Base-by-base conservation (phyloP, 2,888 invertebrate species). In the Hanleya hanleyi region DNA sequence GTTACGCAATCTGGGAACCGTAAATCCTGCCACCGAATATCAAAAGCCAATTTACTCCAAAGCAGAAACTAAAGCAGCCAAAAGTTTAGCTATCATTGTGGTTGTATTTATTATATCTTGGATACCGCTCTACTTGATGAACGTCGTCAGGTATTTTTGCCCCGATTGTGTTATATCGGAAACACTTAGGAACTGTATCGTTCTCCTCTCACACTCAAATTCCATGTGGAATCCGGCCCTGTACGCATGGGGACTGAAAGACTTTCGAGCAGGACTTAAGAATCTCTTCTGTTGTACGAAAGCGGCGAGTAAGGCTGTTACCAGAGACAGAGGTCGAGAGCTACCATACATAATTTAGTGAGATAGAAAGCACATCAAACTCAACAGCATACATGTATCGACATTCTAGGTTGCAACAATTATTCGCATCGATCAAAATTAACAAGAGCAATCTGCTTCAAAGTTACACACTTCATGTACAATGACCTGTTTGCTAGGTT, bases 101-200 rank as follows among this genome's bases (percentile, higher is more conserved):
- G 92, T 96, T 73, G 97, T 97, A 91, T 98, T 98, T 92, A 96
- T 97, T 91, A 93, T 97, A 81, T 97, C 97, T 90, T 98, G 98
- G 97, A 95, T 97, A 79, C 97, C 97, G 0, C 92, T 98, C 22
- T 97, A 98, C 92, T 96, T 97, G 62, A 95, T 97, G 86, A 98
- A 98, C 91, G 96, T 96, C 84, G 93, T 97, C 69, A 94, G 95
- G 89, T 85, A 84, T 78, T 96, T 97, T 90, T 95, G 95, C 88
- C 93, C 93, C 0, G 90, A 92, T 35, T 94, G 95, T 85, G 91
- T 93, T 79, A 94, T 96, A 76, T 94, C 94, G 84, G 93, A 93
- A 18, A 92, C 93, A 15, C 90, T 96, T 38, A 93, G 96, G 81
- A 93, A 96, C 80, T 94, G 94, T 86, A 95, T 96, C 87, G 97